These are phyloP conservation scores for Pristis pectinata DNA, from an alignment of 2,797 vertebrate genomes.

Conservation along the genomic window DNA sequence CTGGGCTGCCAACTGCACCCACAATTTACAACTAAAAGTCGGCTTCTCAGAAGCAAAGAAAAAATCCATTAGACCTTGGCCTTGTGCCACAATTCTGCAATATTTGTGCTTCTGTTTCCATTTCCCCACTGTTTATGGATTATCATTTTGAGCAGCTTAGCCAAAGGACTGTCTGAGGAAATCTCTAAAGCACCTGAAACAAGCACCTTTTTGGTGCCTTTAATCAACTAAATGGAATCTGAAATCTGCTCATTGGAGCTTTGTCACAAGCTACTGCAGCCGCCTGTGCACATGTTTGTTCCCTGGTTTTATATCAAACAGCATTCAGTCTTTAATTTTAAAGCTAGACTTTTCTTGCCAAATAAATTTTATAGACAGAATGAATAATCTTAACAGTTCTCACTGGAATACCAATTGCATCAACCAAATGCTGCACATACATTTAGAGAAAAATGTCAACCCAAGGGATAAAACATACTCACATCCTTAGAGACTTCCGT, in stretches of 20 bases:
- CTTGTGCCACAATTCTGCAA: conserved; percentile 64
- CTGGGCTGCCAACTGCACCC: conserved; percentile 62
- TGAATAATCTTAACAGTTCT: conserved; percentile 58
- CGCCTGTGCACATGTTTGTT: conserved; percentile 55
- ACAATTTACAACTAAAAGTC: conserved; percentile 54
- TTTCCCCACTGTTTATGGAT: conserved; percentile 46
- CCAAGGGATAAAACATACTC: background rate
- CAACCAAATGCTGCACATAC: conserved; percentile 54
- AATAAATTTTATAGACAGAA: conserved; percentile 60
- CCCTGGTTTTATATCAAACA: conserved; percentile 37
- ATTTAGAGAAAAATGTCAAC: background rate
- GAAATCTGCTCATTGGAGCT: conserved; percentile 55
- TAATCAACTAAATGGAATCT: conserved; percentile 67
- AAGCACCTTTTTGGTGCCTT: conserved; percentile 45
- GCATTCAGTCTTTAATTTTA: conserved; percentile 52
- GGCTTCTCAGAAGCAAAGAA: conserved; percentile 51
- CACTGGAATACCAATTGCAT: conserved; percentile 57
- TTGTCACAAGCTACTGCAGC: conserved; percentile 54
- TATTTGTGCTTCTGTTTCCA: conserved; percentile 50
- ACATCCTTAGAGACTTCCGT: background rate
- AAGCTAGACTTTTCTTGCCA: conserved; percentile 65
- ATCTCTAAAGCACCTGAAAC: conserved; percentile 40
- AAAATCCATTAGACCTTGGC: conserved; percentile 69
- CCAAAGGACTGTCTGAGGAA: conserved; percentile 51
- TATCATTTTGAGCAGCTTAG: conserved; percentile 47